These are phyloP conservation scores for Pangasius djambal DNA, from an alignment of 2,797 vertebrate species.

Conservation along the genomic window DNA sequence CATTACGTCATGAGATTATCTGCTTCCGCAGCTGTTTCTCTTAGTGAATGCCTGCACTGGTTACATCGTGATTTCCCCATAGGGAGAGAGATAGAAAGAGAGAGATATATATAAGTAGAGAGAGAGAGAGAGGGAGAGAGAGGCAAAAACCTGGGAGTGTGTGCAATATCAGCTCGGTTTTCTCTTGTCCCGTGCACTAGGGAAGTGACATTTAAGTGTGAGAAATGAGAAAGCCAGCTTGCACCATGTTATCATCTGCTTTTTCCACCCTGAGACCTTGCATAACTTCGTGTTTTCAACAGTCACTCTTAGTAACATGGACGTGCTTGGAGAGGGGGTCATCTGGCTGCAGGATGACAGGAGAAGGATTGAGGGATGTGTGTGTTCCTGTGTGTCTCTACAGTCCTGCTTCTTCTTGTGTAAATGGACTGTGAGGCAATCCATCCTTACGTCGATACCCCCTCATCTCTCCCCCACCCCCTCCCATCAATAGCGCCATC, in stretches of 20 bases:
- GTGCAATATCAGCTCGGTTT: slow-evolving; percentile 24
- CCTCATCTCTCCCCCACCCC: slow-evolving; percentile 6
- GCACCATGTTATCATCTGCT: not conserved
- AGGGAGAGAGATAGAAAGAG: slow-evolving; percentile 9
- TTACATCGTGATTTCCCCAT: slow-evolving; percentile 34
- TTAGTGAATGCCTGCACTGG: slow-evolving; percentile 35
- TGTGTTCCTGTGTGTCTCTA: slow-evolving; percentile 11
- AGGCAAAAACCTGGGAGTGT: not conserved
- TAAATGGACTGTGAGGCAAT: slow-evolving; percentile 40
- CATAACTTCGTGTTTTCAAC: not conserved
- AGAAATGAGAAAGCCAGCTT: slow-evolving; percentile 28
- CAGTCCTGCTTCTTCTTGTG: slow-evolving; percentile 7
- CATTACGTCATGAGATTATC: slow-evolving; percentile 55
- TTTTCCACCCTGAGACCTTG: not conserved
- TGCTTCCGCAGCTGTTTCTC: slow-evolving; percentile 29
- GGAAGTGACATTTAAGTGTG: slow-evolving; percentile 50
- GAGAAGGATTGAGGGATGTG: not conserved
- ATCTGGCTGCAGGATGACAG: not conserved
- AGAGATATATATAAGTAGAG: not conserved
- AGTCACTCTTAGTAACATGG: not conserved
- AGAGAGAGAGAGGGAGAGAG: slow-evolving; percentile 25
- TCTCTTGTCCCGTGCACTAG: slow-evolving; percentile 28
- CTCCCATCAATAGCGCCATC: slow-evolving; percentile 39
- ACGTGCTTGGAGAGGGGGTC: not conserved
- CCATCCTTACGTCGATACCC: slow-evolving; percentile 37